A percentile compares a stretch with the other conserved stretches of the same genome.
Evolutionary conservation across 2,113 vertebrate genomes (phyloP).

Genomic region (Ptychochromis oligacanthus): DNA sequence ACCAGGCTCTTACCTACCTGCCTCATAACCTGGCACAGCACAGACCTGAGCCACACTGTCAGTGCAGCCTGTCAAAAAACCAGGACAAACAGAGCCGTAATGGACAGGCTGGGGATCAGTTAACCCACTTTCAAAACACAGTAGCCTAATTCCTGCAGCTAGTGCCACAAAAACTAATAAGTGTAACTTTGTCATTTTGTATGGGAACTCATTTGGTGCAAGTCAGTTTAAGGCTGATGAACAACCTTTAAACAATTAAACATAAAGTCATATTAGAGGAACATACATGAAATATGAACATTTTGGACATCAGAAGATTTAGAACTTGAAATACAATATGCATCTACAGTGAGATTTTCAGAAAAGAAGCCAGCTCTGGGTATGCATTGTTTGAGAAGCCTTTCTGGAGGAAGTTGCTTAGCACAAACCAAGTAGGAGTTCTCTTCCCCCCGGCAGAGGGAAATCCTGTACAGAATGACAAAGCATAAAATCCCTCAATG

Average conservation of each 20-base stretch:
- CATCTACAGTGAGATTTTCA: background rate
- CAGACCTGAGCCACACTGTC: background rate
- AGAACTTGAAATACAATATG: background rate
- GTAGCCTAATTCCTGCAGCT: constrained; percentile 35
- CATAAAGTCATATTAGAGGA: background rate
- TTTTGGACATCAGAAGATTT: background rate
- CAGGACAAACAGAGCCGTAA: constrained; percentile 15
- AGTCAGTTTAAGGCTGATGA: background rate
- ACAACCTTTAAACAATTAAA: background rate
- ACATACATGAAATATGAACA: background rate
- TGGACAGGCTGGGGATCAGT: constrained; percentile 13
- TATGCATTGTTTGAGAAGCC: constrained; percentile 46
- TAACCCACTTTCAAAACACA: constrained; percentile 50
- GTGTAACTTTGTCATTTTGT: constrained; percentile 11
- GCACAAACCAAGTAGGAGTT: constrained; percentile 47
- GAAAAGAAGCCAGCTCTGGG: constrained; percentile 46
- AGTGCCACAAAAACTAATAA: constrained; percentile 17
- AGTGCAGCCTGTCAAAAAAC: constrained; percentile 26
- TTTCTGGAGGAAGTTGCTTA: constrained; percentile 56
- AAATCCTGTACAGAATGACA: constrained; percentile 77
- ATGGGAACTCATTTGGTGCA: background rate
- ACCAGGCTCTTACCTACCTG: constrained; percentile 1
- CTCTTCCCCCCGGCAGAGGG: constrained; percentile 57
- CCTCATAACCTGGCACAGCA: constrained; percentile 26
- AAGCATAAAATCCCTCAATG: constrained; percentile 61